Conservation (phyloP, 2,797 vertebrate species). For the Tarsius wallacei region DNA sequence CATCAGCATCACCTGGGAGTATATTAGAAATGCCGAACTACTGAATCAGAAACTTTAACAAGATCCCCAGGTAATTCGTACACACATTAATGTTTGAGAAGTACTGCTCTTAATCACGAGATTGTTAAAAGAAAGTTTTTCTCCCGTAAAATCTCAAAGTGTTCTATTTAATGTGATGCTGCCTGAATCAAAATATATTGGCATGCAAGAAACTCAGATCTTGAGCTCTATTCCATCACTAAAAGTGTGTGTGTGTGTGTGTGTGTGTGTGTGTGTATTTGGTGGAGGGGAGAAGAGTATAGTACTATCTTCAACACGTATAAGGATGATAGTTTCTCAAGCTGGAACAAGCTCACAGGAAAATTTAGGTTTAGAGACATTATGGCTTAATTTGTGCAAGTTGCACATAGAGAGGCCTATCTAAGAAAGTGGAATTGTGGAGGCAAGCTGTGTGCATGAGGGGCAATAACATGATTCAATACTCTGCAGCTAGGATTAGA, state of each 20-base stretch:
- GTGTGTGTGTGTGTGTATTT: not conserved
- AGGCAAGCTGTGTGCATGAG: not conserved
- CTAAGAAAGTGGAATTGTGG: not conserved
- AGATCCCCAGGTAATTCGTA: not conserved
- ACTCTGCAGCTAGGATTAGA: not conserved
- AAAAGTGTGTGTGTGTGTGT: not conserved
- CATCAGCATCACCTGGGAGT: not conserved
- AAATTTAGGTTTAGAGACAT: not conserved
- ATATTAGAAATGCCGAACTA: not conserved
- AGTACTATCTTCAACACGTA: not conserved
- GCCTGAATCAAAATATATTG: not conserved
- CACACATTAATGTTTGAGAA: not conserved
- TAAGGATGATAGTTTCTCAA: not conserved
- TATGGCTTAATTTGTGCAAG: not conserved
- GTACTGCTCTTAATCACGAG: not conserved
- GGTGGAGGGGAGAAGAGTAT: not conserved
- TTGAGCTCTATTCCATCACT: not conserved
- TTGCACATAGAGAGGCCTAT: not conserved
- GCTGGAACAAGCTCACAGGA: not conserved
- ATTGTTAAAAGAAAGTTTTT: not conserved
- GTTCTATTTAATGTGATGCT: not conserved
- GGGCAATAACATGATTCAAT: not conserved
- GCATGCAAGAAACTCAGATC: not conserved
- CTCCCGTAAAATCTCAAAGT: not conserved
- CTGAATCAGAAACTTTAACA: slow-evolving; percentile 54